phyloP scores from a whole-genome alignment of 1,140 invertebrate species.

The Heterodera schachtii region DNA sequence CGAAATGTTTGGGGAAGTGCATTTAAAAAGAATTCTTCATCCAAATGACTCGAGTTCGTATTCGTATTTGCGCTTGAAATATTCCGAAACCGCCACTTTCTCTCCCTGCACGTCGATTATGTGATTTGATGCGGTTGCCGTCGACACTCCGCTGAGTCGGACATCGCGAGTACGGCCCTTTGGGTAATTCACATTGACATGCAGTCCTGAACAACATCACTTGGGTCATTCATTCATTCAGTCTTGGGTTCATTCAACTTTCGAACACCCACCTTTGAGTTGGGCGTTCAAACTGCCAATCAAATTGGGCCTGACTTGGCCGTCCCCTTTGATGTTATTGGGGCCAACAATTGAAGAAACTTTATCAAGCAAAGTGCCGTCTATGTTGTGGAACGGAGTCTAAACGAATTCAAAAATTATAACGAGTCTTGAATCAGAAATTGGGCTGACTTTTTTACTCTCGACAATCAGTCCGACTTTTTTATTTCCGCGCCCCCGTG shows the following conservation, averaged over 20 bases:
- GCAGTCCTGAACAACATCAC: slow-evolving; percentile 29
- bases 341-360: slow-evolving; percentile 23
- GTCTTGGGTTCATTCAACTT: no score
- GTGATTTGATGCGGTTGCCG: slow-evolving; percentile 20
- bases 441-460: slow-evolving; percentile 28
- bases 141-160: slow-evolving; percentile 24
- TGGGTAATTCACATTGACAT: slow-evolving; percentile 27
- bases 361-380: slow-evolving; percentile 16
- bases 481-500: slow-evolving; percentile 27
- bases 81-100: slow-evolving; percentile 30
- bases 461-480: slow-evolving; percentile 39
- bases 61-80: slow-evolving; percentile 33
- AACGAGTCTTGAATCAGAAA: background rate
- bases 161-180: slow-evolving; percentile 31
- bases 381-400: slow-evolving; percentile 29
- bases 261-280: slow-evolving; percentile 25
- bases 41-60: slow-evolving; percentile 24
- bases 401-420: background rate
- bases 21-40: background rate
- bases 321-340: slow-evolving; percentile 13
- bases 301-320: background rate
- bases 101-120: slow-evolving; percentile 34
- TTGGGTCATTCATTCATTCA: no score
- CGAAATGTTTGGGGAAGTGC: background rate
- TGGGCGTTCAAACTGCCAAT: slow-evolving; percentile 33